Evolutionary conservation across 2,113 vertebrate genomes (phyloP), one percentile per base, ranked within the genome.

Genomic region (Tupaia tana): DNA sequence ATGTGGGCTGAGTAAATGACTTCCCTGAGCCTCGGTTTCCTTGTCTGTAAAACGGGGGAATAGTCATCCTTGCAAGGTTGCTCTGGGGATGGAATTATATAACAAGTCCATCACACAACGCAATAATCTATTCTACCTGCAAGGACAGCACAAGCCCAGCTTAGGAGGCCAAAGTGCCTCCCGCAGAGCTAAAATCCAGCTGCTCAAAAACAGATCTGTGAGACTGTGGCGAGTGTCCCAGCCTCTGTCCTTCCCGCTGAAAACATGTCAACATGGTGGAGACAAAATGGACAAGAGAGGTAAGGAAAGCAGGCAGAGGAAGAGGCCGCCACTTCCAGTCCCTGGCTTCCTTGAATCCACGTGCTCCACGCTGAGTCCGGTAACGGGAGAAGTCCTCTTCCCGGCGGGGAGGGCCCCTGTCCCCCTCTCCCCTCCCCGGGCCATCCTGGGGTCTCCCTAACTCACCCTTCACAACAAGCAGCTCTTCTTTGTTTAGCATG

Each of bases 391-490:
- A 74, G 64, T 83, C 56, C 19, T 31, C 0, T 43, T 90, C n/a
- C 73, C 20, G 56, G 29, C 0, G 24, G 22, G 63, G 79, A 86
- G 52, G 54, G 43, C 9, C 9, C 29, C 14, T 71, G 75, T 75
- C 54, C 74, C 73, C 80, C n/a, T 59, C n/a, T 70, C 59, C 19
- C 61, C 56, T 94, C 67, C 84, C 66, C 27, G 29, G 80, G 81
- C 93, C 87, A 27, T 84, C 84, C 71, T 54, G 80, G 92, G 93
- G 87, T 94, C 96, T 80, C 27, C 52, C 2, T 74, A 89, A 97
- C 63, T 83, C 96, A 94, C 63, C 70, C 80, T 24, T 63, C 19
- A 77, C 22, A 90, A 79, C 63, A 93, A 97, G 67, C 84, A 74
- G 61, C 73, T 86, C 54, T 84, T 95, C 94, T 91, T 87, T 86